A percentile compares a stretch with the other conserved stretches of the same genome.
Conservation (phyloP, 2,888 invertebrate species). For the Amblyjoppa fuscipennis region DNA sequence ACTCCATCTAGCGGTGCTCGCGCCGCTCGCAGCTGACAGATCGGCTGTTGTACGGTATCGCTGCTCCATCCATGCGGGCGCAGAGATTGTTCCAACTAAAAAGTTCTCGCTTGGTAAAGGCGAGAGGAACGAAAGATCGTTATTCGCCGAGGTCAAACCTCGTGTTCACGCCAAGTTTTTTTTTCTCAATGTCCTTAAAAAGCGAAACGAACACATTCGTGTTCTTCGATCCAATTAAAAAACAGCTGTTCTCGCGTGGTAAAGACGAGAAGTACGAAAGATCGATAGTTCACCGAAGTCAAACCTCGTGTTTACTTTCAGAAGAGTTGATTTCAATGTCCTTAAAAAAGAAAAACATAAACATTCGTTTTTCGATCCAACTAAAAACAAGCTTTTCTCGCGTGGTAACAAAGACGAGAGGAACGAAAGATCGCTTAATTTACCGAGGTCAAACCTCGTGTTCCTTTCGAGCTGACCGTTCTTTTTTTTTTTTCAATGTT, state of each 20-base stretch:
- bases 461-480: too few species aligned
- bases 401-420: neutral
- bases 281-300: neutral
- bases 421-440: neutral
- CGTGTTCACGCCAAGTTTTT: neutral
- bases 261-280: neutral
- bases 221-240: neutral
- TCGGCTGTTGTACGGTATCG: neutral
- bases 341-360: neutral
- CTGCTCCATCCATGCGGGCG: neutral
- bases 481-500: too few species aligned
- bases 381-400: neutral
- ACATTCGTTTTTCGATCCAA: neutral
- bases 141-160: neutral
- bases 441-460: neutral
- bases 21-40: neutral
- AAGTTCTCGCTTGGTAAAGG: neutral
- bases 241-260: neutral
- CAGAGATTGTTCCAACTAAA: neutral
- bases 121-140: neutral
- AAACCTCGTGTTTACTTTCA: neutral
- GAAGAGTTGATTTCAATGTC: neutral
- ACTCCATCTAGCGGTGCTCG: too few species aligned
- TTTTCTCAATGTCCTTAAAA: neutral
- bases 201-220: too few species aligned